Percentiles rank a stretch among this genome's conserved stretches.
These are phyloP conservation scores for Mus spretus DNA, from an alignment of 2,797 vertebrate species.

Conservation along the genomic window DNA sequence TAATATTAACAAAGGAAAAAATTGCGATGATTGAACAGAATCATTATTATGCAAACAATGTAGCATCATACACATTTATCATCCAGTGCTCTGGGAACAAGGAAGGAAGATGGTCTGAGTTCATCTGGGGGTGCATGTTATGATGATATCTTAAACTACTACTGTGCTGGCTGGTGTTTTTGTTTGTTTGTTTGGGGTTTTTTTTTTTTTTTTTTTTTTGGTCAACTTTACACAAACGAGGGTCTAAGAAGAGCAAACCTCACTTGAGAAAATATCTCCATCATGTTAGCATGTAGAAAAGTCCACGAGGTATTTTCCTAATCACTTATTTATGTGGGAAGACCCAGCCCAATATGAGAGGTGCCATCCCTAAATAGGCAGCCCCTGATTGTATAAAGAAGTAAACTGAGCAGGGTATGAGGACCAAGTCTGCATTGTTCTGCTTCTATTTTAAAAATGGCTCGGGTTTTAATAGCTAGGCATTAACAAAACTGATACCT, in stretches of 20 bases:
- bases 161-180: background rate
- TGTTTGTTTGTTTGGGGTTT: too few relatives aligned
- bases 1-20: constrained; percentile 6
- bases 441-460: background rate
- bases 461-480: background rate
- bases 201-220: background rate
- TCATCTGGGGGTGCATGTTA: background rate
- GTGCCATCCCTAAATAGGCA: background rate
- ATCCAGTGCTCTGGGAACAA: background rate
- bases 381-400: background rate
- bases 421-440: background rate
- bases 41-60: background rate
- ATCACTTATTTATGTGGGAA: background rate
- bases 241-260: background rate
- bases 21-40: background rate
- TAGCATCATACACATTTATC: background rate
- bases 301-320: background rate
- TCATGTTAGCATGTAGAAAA: background rate
- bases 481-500: background rate
- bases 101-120: background rate
- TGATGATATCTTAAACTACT: background rate
- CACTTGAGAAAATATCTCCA: background rate
- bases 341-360: too few relatives aligned
- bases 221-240: background rate
- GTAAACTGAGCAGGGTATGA: background rate